Conservation (phyloP, 2,797 vertebrate species). For the Muraenolepis orangiensis region DNA sequence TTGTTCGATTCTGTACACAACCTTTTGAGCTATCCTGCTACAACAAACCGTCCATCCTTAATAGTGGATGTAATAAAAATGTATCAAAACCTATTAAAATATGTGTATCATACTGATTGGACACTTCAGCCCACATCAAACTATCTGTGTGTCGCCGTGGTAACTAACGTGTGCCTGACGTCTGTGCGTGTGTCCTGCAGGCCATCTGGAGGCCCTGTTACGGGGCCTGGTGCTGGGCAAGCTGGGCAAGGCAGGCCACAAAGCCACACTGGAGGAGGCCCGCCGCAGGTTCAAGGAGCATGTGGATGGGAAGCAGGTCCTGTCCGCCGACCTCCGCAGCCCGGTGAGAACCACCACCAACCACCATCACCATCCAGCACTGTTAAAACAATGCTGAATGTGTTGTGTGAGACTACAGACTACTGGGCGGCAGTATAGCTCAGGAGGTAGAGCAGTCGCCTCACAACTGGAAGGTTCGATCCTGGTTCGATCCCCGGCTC, state of each 20-base stretch:
- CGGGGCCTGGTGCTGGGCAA: slow-evolving; percentile 92
- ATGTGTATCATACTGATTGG: neutral
- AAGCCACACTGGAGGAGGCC: slow-evolving; percentile 92
- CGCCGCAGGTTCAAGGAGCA: slow-evolving; percentile 93
- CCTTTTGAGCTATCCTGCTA: too few relatives aligned
- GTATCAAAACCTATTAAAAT: too few relatives aligned
- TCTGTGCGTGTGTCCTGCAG: slow-evolving; percentile 65
- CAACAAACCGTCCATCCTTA: too few relatives aligned
- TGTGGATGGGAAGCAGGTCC: slow-evolving; percentile 84
- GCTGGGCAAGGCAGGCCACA: slow-evolving; percentile 94
- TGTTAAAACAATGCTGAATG: too few relatives aligned
- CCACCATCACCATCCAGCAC: neutral
- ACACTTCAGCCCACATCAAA: neutral
- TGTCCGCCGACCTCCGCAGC: slow-evolving; percentile 93
- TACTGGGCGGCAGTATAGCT: too few relatives aligned
- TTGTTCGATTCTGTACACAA: too few relatives aligned
- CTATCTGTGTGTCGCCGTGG: neutral
- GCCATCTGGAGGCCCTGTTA: slow-evolving; percentile 91
- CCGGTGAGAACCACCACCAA: slow-evolving; percentile 73
- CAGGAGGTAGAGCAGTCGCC: too few relatives aligned
- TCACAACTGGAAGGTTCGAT: too few relatives aligned
- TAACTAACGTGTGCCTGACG: neutral
- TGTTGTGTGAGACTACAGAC: too few relatives aligned
- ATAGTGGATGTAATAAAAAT: too few relatives aligned
- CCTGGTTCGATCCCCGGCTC: too few relatives aligned